These are phyloP conservation scores for Drosophila quinaria DNA, from an alignment of 2,888 invertebrate species.

Conservation along the genomic window DNA sequence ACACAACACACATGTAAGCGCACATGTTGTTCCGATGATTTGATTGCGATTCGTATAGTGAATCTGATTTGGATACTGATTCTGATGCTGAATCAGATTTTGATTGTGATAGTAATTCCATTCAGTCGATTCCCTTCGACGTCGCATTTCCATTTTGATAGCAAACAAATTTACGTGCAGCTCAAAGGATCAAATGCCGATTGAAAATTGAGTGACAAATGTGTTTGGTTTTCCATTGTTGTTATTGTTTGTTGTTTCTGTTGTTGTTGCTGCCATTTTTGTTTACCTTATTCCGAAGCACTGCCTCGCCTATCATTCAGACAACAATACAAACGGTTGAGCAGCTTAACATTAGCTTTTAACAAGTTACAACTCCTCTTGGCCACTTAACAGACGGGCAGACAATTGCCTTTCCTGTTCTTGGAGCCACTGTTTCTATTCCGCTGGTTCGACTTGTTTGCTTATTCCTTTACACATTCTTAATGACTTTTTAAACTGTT, in stretches of 20 bases:
- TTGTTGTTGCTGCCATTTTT: not conserved
- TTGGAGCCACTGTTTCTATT: not conserved
- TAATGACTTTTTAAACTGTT: slow-evolving; percentile 69
- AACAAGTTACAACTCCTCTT: slow-evolving; percentile 1
- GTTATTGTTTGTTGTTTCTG: slow-evolving; percentile 12
- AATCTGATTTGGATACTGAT: slow-evolving; percentile 37
- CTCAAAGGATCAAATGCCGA: slow-evolving; percentile 73
- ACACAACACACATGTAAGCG: slow-evolving; percentile 12
- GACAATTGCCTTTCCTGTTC: not conserved
- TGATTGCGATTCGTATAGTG: slow-evolving; percentile 33
- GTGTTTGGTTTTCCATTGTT: slow-evolving; percentile 45
- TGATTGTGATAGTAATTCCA: slow-evolving; percentile 54
- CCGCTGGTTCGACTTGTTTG: slow-evolving; percentile 1
- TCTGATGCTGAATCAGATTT: slow-evolving; percentile 27
- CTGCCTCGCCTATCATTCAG: slow-evolving; percentile 2
- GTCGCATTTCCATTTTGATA: slow-evolving; percentile 15
- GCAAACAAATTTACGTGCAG: slow-evolving; percentile 75
- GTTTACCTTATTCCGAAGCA: slow-evolving; percentile 7
- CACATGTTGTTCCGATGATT: slow-evolving; percentile 49
- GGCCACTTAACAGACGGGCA: slow-evolving; percentile 10
- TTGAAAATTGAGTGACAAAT: slow-evolving; percentile 79
- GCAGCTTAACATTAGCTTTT: slow-evolving; percentile 23
- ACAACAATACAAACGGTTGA: not conserved
- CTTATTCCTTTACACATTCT: slow-evolving; percentile 19
- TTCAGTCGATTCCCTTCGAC: slow-evolving; percentile 15